Percentiles rank a stretch among this genome's conserved stretches.
These are phyloP conservation scores for Riparia riparia DNA, from an alignment of 2,113 vertebrate species.

Conservation along the genomic window DNA sequence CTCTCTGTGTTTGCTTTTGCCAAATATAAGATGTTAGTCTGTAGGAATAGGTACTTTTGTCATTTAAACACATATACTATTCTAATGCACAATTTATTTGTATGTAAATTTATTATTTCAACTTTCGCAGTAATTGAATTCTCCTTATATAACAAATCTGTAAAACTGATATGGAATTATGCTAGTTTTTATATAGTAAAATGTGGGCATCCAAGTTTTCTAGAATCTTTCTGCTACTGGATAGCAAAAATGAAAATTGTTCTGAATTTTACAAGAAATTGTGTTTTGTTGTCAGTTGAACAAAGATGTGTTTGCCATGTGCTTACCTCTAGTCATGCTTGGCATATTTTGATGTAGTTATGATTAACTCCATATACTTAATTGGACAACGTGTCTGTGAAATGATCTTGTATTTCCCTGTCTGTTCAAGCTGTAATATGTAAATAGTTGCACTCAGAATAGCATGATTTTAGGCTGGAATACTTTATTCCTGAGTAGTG, in stretches of 20 bases:
- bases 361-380: constrained; percentile 29
- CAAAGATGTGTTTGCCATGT: constrained; percentile 44
- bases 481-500: neutral
- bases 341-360: constrained; percentile 55
- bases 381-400: neutral
- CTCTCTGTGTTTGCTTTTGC: neutral
- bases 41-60: neutral
- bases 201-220: neutral
- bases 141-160: neutral
- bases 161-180: neutral
- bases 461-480: neutral
- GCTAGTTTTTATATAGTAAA: neutral
- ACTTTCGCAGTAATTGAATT: neutral
- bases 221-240: neutral
- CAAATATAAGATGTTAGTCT: neutral
- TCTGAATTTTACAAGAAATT: constrained; percentile 22
- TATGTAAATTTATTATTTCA: neutral
- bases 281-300: constrained; percentile 44
- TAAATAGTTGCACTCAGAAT: neutral
- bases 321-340: constrained; percentile 46
- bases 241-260: neutral
- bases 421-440: neutral
- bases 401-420: neutral
- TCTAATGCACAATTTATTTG: neutral
- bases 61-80: neutral